phyloP scores from a whole-genome alignment of 2,797 vertebrate species.

The Linurgus olivaceus region DNA sequence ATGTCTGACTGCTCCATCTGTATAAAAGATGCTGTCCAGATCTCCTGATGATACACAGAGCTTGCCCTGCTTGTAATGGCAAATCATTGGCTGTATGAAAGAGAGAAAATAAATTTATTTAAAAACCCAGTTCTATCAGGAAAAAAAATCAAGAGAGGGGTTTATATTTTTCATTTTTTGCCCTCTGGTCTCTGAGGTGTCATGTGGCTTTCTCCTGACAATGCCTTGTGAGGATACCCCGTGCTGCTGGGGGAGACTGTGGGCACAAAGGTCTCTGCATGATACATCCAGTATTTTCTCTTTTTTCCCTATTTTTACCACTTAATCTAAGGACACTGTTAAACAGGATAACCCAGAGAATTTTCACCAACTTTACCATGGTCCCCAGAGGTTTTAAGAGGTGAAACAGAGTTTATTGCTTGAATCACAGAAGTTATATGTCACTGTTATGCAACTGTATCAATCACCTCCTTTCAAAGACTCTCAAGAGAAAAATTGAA shows the following conservation, averaged over 20 bases:
- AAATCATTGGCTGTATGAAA: neutral
- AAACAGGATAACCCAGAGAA: neutral
- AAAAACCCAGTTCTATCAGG: neutral
- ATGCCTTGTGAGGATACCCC: rapidly evolving
- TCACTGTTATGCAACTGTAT: neutral
- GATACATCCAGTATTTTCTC: rapidly evolving
- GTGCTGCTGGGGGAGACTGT: rapidly evolving
- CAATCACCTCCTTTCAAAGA: neutral
- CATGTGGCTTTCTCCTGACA: neutral
- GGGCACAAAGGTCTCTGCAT: rapidly evolving
- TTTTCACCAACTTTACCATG: neutral
- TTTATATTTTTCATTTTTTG: neutral
- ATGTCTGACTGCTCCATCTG: constrained; percentile 3
- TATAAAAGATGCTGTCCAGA: constrained; percentile 10
- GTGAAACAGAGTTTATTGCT: neutral
- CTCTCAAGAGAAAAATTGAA: constrained; percentile 47
- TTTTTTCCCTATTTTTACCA: neutral
- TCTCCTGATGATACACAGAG: neutral
- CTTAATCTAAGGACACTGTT: neutral
- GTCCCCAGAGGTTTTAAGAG: neutral
- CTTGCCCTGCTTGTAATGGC: neutral
- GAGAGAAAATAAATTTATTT: rapidly evolving
- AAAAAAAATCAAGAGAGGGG: neutral
- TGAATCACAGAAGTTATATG: constrained; percentile 7
- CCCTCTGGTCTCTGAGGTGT: neutral